These are phyloP conservation scores for Prionace glauca DNA, from an alignment of 2,797 vertebrate genomes.

Conservation along the genomic window DNA sequence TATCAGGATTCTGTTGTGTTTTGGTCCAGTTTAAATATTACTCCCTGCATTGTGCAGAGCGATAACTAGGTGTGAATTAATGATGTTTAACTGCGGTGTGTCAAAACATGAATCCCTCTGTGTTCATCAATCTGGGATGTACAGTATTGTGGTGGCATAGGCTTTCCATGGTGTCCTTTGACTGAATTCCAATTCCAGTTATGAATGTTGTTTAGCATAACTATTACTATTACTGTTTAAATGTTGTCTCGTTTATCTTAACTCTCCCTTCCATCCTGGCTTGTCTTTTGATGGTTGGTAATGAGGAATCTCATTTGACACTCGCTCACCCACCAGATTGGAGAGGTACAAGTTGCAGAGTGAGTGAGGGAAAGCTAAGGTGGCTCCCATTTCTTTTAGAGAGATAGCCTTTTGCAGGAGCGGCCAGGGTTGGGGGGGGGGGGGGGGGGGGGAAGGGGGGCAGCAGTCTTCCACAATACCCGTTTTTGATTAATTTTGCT, in stretches of 20 bases:
- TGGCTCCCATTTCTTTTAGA: no score
- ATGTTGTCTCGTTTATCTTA: neutral
- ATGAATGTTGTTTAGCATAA: neutral
- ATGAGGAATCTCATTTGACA: neutral
- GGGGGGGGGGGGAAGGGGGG: no score
- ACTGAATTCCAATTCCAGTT: neutral
- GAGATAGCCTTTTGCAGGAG: no score
- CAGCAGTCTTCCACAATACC: no score
- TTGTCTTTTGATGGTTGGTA: neutral
- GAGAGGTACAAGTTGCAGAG: neutral
- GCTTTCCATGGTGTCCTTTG: neutral
- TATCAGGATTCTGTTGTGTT: neutral
- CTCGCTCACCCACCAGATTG: neutral
- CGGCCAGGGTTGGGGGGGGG: no score
- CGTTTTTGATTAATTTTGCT: neutral
- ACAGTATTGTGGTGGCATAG: neutral
- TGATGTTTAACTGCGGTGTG: neutral
- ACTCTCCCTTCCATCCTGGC: neutral
- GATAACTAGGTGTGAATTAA: neutral
- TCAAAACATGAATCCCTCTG: neutral
- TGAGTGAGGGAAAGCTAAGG: neutral
- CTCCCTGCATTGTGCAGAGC: neutral
- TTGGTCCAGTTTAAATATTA: neutral
- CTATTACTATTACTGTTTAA: neutral
- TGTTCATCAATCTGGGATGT: neutral